Base-by-base conservation (phyloP, 1,140 invertebrate genomes). In the Drosophila ambigua region DNA sequence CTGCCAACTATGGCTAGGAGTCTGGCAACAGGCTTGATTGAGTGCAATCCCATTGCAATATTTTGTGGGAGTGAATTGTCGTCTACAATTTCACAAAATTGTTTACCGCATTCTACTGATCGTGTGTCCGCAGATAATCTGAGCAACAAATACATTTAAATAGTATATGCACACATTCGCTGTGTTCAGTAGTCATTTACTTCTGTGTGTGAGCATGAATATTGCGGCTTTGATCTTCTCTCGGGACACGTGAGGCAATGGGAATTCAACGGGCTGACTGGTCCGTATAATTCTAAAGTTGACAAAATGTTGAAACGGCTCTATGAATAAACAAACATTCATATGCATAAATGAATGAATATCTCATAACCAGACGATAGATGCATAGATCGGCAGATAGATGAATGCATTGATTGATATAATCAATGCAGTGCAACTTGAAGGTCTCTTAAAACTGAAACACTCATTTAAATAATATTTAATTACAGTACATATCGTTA, bases 81-180 rank as follows among this genome's bases (percentile, higher is more conserved):
- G 72, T 85, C 68, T 85, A 61, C 45, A 68, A 85, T 83, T 83
- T 85, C 80, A 73, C 77, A 79, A 58, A 62, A 73, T 57, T 80
- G 77, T 72, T 61, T 45, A 61, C 63, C 72, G 61, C 72, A 83
- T 52, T 80, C 49, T 41, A 31, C 66, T 53, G 72, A 84, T 67
- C 44, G 67, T 66, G 52, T 67, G 60, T 65, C 61, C 65, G 11
- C 61, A 53, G 53, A 58, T 65, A 54, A 49, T 46, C 52, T 54
- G 72, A 74, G 45, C 53, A 60, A 68, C 57, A 58, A 41, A 77
- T 43, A 35, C 43, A 60, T 26, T 31, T 61, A 54, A 45, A 7
- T 11, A n/a, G 39, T 20, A 39, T 49, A 13, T 24, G 7, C 50
- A 31, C 16, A 35, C 35, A 20, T n/a, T 35, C 65, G 7, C 60